Conservation (phyloP, 1,140 invertebrate species). For the Lethrus apterus region DNA sequence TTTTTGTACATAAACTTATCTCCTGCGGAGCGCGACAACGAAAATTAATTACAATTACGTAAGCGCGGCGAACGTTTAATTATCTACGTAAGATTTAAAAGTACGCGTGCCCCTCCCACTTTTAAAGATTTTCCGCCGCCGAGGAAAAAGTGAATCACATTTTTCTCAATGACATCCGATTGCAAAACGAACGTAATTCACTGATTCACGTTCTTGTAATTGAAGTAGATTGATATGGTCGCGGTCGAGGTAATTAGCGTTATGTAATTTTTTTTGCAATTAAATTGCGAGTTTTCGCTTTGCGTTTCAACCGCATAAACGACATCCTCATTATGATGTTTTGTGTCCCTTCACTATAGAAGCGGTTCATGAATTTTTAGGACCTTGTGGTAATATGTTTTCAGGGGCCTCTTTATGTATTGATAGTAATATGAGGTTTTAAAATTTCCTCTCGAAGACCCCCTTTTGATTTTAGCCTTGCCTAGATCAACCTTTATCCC, state of each 20-base stretch:
- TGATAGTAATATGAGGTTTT: too few relatives aligned
- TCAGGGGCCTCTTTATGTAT: too few relatives aligned
- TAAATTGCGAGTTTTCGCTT: too few relatives aligned
- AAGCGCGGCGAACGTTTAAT: background rate
- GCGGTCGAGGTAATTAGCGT: background rate
- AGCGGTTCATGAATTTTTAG: too few relatives aligned
- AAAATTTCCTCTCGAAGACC: too few relatives aligned
- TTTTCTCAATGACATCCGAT: slow-evolving; percentile 11
- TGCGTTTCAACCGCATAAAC: too few relatives aligned
- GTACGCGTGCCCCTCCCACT: slow-evolving; percentile 16
- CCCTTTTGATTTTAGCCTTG: too few relatives aligned
- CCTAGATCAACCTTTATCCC: too few relatives aligned
- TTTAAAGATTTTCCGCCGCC: slow-evolving; percentile 11
- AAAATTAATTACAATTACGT: slow-evolving; percentile 10
- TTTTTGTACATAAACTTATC: background rate
- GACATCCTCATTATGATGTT: too few relatives aligned
- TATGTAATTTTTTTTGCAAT: background rate
- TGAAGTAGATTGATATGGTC: background rate
- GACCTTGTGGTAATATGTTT: too few relatives aligned
- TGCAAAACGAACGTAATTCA: background rate
- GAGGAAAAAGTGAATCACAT: slow-evolving; percentile 19
- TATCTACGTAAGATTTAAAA: background rate
- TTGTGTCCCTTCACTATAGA: too few relatives aligned
- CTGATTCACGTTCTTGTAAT: background rate
- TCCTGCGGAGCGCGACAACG: background rate